Evolutionary conservation across 2,113 vertebrate genomes (phyloP), one percentile per base, ranked within the genome.

Genomic region (Monopterus albus): DNA sequence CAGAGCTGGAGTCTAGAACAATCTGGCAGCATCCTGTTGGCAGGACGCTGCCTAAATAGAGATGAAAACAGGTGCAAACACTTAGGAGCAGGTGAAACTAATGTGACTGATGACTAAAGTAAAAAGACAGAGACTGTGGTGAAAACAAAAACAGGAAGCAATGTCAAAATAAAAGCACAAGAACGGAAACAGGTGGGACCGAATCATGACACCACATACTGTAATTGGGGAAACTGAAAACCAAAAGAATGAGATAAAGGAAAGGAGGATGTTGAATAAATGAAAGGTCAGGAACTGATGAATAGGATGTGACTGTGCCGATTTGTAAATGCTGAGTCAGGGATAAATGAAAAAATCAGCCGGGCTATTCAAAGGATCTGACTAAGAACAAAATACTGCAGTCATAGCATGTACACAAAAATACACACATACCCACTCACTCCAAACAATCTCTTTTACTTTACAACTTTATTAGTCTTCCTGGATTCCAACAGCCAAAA

Each of bases 261-360:
- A 43, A 64, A 61, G n/a, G 40, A 9, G 43, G 14, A 57, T 63
- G 53, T 46, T 62, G 39, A 81, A 85, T 72, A 72, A 85, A 84
- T 82, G 50, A 87, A 87, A 74, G 25, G 28, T 21, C 4, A 23
- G 55, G 72, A 70, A 67, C 51, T 72, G 80, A 86, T 79, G 68
- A 75, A 88, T 83, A 60, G 79, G 83, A 90, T 81, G 79, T 81
- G 85, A 87, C 83, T 72, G 61, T 58, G 85, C 45, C 40, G 77
- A 87, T 84, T 86, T 83, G 72, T 80, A 78, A 84, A 75, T 3
- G 69, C 83, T 73, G 72, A 72, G 74, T 83, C 79, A 81, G 83
- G 73, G 72, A 90, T 84, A 78, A 83, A 90, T 51, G 70, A 46
- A 59, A 71, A 82, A 87, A 83, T 78, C 78, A 83, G 79, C 72